phyloP scores from a whole-genome alignment of 2,888 invertebrate genomes.

The Scaeva pyrastri region DNA sequence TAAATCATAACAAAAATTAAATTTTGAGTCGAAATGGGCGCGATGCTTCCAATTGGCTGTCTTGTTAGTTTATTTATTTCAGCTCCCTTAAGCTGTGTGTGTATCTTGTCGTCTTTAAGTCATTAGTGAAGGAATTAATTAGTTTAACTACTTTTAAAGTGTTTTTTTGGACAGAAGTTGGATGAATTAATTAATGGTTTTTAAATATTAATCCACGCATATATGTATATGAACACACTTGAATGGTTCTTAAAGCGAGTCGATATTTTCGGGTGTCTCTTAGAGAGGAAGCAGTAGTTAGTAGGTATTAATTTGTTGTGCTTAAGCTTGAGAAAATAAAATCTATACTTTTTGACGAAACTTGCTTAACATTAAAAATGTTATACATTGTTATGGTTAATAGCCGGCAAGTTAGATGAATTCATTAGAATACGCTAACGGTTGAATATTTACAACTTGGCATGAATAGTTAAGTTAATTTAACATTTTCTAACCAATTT shows the following conservation, averaged over 20 bases:
- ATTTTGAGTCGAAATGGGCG: neutral
- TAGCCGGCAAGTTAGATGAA: no score
- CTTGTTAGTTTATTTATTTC: neutral
- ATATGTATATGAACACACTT: neutral
- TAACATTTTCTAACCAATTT: no score
- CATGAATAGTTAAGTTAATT: no score
- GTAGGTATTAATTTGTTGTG: no score
- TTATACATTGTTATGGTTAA: no score
- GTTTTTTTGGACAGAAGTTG: neutral
- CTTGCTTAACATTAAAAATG: no score
- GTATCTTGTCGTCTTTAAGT: neutral
- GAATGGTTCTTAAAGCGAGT: neutral
- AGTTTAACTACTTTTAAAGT: neutral
- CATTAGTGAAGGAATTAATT: neutral
- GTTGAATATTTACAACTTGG: no score
- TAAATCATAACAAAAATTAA: conserved; percentile 1
- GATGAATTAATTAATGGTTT: conserved; percentile 1
- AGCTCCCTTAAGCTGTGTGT: neutral
- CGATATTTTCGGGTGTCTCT: no score
- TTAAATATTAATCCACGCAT: conserved; percentile 1
- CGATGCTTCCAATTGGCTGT: neutral
- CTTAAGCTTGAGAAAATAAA: no score
- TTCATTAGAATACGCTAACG: no score
- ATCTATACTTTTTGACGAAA: no score
- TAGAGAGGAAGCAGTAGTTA: no score